Evolutionary conservation across 2,113 vertebrate genomes (phyloP).

Genomic region (Austrofundulus limnaeus): DNA sequence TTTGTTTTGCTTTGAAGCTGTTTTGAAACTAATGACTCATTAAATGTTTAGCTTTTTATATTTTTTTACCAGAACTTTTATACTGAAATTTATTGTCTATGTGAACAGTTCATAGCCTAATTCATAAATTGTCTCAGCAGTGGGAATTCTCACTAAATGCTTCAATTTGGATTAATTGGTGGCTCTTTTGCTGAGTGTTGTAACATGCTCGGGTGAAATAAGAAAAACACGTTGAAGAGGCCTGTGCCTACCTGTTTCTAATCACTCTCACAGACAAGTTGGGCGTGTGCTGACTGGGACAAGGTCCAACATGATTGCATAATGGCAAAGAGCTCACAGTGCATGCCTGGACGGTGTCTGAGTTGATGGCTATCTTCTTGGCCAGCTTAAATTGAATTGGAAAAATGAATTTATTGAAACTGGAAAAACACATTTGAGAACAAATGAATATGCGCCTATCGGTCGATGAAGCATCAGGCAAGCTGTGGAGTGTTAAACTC

Average conservation of each 20-base stretch:
- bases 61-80: too few relatives aligned
- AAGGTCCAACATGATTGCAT: conserved; percentile 27
- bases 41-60: not conserved
- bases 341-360: not conserved
- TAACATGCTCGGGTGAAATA: conserved; percentile 23
- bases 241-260: conserved; percentile 36
- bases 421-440: conserved; percentile 24
- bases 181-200: not conserved
- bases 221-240: conserved; percentile 19
- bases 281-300: conserved; percentile 40
- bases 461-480: conserved; percentile 29
- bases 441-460: not conserved
- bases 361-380: conserved; percentile 14
- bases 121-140: conserved; percentile 5
- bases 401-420: not conserved
- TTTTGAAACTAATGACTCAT: conserved; percentile 7
- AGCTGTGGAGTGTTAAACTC: conserved; percentile 10
- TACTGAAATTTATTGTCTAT: not conserved
- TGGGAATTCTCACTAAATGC: conserved; percentile 2
- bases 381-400: not conserved
- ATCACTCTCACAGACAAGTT: conserved; percentile 36
- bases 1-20: not conserved
- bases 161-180: not conserved
- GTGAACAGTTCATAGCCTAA: too few relatives aligned
- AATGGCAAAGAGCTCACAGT: conserved; percentile 14